phyloP scores from a whole-genome alignment of 2,797 vertebrate genomes.

The Dendrocincla fuliginosa region DNA sequence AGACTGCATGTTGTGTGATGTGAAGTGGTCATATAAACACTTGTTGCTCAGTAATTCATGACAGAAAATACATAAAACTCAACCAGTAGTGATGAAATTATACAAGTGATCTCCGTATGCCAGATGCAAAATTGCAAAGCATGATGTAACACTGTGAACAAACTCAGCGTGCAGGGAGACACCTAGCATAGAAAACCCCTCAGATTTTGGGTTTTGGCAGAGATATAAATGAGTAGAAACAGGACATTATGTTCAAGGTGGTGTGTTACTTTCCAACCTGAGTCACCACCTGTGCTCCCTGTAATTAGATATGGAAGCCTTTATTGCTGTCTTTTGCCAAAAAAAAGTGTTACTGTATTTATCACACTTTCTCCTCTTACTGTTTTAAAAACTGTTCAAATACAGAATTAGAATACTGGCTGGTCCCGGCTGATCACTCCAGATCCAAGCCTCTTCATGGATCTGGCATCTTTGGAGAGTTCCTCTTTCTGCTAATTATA shows the following conservation, averaged over 20 bases:
- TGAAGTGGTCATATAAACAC: background rate
- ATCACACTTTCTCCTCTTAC: background rate
- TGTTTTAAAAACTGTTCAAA: background rate
- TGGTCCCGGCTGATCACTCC: background rate
- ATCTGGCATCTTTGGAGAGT: background rate
- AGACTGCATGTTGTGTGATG: background rate
- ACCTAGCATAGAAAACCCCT: background rate
- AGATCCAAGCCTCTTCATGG: background rate
- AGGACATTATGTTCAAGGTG: background rate
- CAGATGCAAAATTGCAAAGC: background rate
- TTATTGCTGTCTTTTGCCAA: background rate
- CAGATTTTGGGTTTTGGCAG: background rate
- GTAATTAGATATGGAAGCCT: background rate
- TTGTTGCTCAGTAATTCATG: background rate
- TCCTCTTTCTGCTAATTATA: background rate
- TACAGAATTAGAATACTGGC: background rate
- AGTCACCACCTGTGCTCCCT: rapidly evolving
- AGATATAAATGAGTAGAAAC: background rate
- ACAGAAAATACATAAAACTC: background rate
- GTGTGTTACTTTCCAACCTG: background rate
- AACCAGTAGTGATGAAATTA: background rate
- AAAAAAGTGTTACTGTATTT: background rate
- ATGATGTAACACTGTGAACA: background rate
- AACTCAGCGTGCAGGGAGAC: background rate
- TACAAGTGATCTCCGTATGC: background rate